These are phyloP conservation scores for Chlorops oryzae DNA, from an alignment of 1,140 invertebrate genomes.

Conservation along the genomic window DNA sequence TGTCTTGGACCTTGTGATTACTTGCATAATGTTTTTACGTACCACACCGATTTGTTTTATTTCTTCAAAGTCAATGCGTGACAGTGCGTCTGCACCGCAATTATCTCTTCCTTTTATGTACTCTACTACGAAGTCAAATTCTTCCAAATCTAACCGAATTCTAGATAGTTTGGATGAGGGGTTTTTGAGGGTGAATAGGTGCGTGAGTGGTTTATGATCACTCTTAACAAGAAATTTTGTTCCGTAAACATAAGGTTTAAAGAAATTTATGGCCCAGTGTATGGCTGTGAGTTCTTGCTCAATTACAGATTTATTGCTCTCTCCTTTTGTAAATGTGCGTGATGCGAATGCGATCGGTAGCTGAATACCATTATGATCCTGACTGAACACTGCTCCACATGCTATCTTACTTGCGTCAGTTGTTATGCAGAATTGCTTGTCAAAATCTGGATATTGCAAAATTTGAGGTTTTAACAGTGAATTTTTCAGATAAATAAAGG, in stretches of 20 bases:
- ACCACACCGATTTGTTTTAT: background rate
- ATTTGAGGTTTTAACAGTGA: background rate
- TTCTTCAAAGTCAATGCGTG: conserved; percentile 9
- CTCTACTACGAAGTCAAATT: conserved; percentile 31
- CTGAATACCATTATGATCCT: conserved; percentile 28
- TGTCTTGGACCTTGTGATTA: no score
- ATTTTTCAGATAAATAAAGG: background rate
- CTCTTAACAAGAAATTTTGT: conserved; percentile 30
- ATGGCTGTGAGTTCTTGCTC: conserved; percentile 39
- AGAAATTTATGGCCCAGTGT: conserved; percentile 47
- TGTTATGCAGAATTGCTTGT: conserved; percentile 21
- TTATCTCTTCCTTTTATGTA: conserved; percentile 27
- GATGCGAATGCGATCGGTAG: conserved; percentile 30
- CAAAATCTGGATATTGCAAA: conserved; percentile 6
- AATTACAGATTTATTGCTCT: conserved; percentile 28
- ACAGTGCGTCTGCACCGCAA: conserved; percentile 19
- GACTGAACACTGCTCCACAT: conserved; percentile 35
- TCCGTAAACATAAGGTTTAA: conserved; percentile 41
- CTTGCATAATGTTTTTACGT: no score
- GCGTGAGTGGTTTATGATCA: conserved; percentile 46
- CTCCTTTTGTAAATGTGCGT: conserved; percentile 26
- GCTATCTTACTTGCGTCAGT: conserved; percentile 39
- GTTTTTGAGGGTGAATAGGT: conserved; percentile 39
- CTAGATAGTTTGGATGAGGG: conserved; percentile 33
- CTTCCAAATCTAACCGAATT: conserved; percentile 18